Conservation (phyloP, 2,797 vertebrate species). For the Psittacula echo region DNA sequence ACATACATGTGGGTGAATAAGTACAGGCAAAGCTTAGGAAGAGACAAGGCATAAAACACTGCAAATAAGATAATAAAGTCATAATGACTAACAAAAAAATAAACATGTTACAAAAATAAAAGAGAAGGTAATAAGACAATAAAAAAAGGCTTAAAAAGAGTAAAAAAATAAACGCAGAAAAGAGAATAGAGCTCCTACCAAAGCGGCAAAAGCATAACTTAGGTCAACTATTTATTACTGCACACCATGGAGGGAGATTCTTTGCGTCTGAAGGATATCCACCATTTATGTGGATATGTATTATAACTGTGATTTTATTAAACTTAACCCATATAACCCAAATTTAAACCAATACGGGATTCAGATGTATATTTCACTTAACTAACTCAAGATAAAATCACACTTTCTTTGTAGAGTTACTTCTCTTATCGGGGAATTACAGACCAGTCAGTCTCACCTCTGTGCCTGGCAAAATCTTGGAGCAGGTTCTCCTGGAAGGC, state of each 20-base stretch:
- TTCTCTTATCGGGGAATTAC: no score
- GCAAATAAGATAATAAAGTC: neutral
- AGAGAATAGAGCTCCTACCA: neutral
- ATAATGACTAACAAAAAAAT: neutral
- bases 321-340: neutral
- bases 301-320: neutral
- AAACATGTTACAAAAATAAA: neutral
- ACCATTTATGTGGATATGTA: neutral
- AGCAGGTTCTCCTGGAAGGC: no score
- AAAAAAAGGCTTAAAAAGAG: neutral
- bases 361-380: neutral
- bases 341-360: neutral
- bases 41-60: neutral
- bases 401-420: neutral
- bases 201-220: neutral
- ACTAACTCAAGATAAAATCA: neutral
- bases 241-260: neutral
- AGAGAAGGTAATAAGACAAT: accelerated
- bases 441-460: no score
- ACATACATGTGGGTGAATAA: neutral
- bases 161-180: neutral
- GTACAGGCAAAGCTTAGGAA: neutral
- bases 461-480: no score
- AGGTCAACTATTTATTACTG: neutral
- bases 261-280: neutral